Evolutionary conservation across 2,113 vertebrate species (phyloP), one percentile per base, ranked within the genome.

Genomic region (Motacilla alba): DNA sequence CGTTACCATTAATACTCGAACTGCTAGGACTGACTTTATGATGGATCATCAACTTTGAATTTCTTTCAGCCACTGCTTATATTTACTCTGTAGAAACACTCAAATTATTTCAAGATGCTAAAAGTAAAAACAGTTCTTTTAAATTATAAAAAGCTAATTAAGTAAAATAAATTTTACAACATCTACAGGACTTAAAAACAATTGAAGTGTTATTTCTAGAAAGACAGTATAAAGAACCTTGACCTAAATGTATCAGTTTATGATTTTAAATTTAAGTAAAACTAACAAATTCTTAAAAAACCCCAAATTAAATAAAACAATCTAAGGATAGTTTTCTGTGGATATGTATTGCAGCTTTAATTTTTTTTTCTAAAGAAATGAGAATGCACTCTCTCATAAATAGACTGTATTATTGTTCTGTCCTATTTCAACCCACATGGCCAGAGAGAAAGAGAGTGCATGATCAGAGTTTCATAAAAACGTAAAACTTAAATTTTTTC

Each of bases 401-500:
- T 79, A 90, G 58, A 35, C 72, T 87, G 7, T 83, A 39, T 67
- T 75, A 53, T 75, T 88, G 47, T 76, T 79, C 44, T 28, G 9
- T 81, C 41, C 3, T 84, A 56, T 93, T 97, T 96, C 69, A 88
- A 78, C 63, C 30, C 78, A 22, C n/a, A 30, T 49, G 66, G 55
- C 59, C 74, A 70, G 63, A 68, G 78, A 87, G 56, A 91, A 88
- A 35, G 31, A 90, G 35, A n/a, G 47, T 55, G 50, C 50, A 80
- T 44, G 83, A 95, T 68, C 79, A 73, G 75, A 74, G 78, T 90
- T 93, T 77, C 56, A 66, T 91, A 15, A 88, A 95, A 96, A 92
- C 77, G 75, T 90, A 91, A 85, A 93, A 79, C 80, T 89, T 83
- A 81, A 77, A 55, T 93, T 92, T 88, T 92, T 75, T 94, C 85